Evolutionary conservation across 2,797 vertebrate species (phyloP).

Genomic region (Galaxias olidus): DNA sequence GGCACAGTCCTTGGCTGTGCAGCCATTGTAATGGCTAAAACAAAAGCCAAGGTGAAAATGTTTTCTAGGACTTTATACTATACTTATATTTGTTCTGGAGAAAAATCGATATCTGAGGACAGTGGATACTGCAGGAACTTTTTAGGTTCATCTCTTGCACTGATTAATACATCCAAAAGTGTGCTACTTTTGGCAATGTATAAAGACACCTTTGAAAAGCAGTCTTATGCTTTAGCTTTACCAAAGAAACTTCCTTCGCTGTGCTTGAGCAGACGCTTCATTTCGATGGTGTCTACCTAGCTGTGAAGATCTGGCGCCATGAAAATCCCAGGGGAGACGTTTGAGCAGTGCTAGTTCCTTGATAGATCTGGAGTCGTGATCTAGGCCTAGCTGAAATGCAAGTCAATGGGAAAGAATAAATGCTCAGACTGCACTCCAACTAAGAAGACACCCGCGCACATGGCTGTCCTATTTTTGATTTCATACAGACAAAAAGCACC

Average conservation of each 20-base stretch:
- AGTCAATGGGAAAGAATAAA: constrained; percentile 32
- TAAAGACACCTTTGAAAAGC: too few relatives aligned
- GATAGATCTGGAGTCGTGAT: constrained; percentile 47
- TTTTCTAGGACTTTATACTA: too few relatives aligned
- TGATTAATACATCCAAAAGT: constrained; percentile 9
- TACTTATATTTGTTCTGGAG: too few relatives aligned
- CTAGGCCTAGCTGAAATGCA: constrained; percentile 40
- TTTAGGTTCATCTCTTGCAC: too few relatives aligned
- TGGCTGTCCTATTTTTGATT: too few relatives aligned
- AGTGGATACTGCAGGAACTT: too few relatives aligned
- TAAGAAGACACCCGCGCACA: constrained; percentile 21
- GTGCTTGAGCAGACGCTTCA: too few relatives aligned
- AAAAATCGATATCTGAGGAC: too few relatives aligned
- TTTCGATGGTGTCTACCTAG: constrained; percentile 21
- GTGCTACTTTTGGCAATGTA: constrained; percentile 21
- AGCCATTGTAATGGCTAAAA: too few relatives aligned
- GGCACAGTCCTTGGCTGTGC: too few relatives aligned
- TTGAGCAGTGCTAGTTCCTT: constrained; percentile 37
- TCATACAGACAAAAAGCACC: too few relatives aligned
- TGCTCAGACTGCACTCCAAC: constrained; percentile 34
- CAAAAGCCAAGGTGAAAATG: too few relatives aligned
- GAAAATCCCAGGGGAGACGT: constrained; percentile 33
- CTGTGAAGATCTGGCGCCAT: constrained; percentile 35
- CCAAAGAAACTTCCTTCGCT: constrained; percentile 23
- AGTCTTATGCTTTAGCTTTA: constrained; percentile 7